Evolutionary conservation across 1,140 invertebrate species (phyloP).

Genomic region (Drosophila miranda): DNA sequence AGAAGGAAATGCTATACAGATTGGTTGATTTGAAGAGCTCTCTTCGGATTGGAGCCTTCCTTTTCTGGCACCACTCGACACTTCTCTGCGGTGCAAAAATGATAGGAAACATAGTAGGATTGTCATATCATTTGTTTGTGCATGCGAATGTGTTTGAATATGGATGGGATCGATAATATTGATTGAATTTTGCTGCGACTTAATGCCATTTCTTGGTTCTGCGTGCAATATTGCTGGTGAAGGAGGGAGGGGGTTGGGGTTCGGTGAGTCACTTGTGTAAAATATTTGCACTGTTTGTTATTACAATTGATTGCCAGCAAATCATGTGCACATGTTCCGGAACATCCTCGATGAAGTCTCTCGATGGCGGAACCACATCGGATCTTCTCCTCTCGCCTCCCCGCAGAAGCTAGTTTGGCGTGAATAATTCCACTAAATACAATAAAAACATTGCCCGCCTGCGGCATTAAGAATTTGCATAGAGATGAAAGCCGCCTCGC

Average conservation of each 20-base stretch:
- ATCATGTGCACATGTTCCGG: slow-evolving; percentile 32
- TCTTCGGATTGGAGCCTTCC: too few species aligned
- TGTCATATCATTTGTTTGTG: slow-evolving; percentile 20
- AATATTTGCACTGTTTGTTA: slow-evolving; percentile 71
- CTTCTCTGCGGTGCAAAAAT: slow-evolving; percentile 25
- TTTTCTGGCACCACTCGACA: not conserved
- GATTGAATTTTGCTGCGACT: slow-evolving; percentile 46
- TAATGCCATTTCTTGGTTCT: slow-evolving; percentile 37
- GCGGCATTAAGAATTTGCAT: slow-evolving; percentile 73
- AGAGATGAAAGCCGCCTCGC: slow-evolving; percentile 69
- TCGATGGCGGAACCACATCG: too few species aligned
- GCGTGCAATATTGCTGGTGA: slow-evolving; percentile 20
- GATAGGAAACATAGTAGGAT: slow-evolving; percentile 16
- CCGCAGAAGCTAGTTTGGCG: slow-evolving; percentile 67
- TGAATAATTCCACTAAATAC: slow-evolving; percentile 79
- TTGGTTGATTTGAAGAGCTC: too few species aligned
- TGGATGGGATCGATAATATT: slow-evolving; percentile 66
- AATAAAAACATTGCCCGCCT: slow-evolving; percentile 70
- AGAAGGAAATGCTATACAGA: too few species aligned
- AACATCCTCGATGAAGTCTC: slow-evolving; percentile 12
- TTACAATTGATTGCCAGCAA: slow-evolving; percentile 66
- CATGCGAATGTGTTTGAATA: slow-evolving; percentile 3
- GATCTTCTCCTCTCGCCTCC: not conserved
- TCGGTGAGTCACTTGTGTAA: slow-evolving; percentile 31
- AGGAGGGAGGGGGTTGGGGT: slow-evolving; percentile 1